Evolutionary conservation across 2,888 invertebrate species (phyloP), one percentile per base, ranked within the genome.

Genomic region (Pristionchus mayeri): DNA sequence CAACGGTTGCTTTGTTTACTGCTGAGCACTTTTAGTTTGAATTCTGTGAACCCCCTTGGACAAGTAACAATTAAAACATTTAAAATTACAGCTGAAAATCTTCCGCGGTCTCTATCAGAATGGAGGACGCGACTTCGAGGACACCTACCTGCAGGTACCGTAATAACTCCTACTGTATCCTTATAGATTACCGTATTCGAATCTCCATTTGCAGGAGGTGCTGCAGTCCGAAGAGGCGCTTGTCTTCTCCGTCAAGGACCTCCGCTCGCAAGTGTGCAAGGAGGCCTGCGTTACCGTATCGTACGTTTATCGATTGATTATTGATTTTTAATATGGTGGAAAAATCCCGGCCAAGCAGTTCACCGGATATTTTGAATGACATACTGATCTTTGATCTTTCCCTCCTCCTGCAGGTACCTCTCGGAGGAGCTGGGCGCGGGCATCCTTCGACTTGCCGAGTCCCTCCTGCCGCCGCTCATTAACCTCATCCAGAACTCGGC

Each of bases 251-350:
- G 95, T 97, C 88, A 96, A 96, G 94, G 97, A 97, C 93, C 94
- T 97, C 13, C 95, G 97, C 11, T 98, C 98, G 89, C 96, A 96
- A 94, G 96, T 98, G 86, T 98, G 98, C 0, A 95, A 98, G 78
- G 99, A 99, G 93, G 97, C 97, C 1, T 98, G 98, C 93, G 96
- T 98, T 86, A 97, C 98, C 0, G 95, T 98, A 90, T 97, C 98
- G 60, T 97, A 91, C 92, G 93, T 57, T 57, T 44, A 44, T 44
- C 63, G 34, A 27, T 30, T 63, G 63, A 13, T 30, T 21, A 40
- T 16, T 40, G n/a, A n/a, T n/a, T n/a, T n/a, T n/a, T n/a, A n/a
- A n/a, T n/a, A n/a, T n/a, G n/a, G n/a, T n/a, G n/a, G n/a, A n/a
- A n/a, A n/a, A n/a, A n/a, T n/a, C n/a, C n/a, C n/a, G n/a, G n/a